Base-by-base conservation (phyloP, 2,888 invertebrate species). In the Ochropleura leucogaster region DNA sequence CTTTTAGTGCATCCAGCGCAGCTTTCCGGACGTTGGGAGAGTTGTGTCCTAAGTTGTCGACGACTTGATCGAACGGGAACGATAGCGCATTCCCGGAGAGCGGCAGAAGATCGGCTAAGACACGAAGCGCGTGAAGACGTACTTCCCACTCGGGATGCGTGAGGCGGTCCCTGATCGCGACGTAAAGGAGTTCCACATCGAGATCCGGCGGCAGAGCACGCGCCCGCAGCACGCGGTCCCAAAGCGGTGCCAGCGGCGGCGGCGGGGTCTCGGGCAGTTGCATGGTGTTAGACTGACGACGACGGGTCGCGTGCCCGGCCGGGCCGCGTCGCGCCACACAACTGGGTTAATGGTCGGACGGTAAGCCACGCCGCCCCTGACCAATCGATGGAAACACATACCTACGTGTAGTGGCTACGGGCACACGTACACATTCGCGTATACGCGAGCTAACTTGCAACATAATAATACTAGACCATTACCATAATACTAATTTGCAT, bases 141-240 rank as follows among this genome's bases (percentile, higher is more conserved):
- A 98, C 98, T 93, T 98, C 98, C 97, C 98, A 98, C 92, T 98
- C 98, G 1, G 98, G 98, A 91, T 98, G 98, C 57, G 97, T 97
- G 64, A 98, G 96, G 68, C 98, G 97, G 84, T 98, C 97, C 63
- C 97, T 96, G 89, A 98, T 97, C 87, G 98, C 98, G 71, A 97
- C 94, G 91, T 98, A 98, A 88, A 98, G 97, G 72, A 97, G 96
- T 77, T 96, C 95, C 3, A 97, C 97, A 89, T 98, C 97, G 68
- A 97, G 96, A 81, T 97, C 97, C 42, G 97, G 97, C 59, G 98
- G 98, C 72, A 98, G 96, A 71, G 97, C 97, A 75, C 97, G 97
- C 77, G 98, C 98, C 79, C 98, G 97, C 64, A 98, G 97, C 86
- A 98, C 97, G 90, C 98, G 97, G 94, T 98, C 98, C 98, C 98